These are phyloP conservation scores for Bujurquina vittata DNA, from an alignment of 2,113 vertebrate genomes.

Conservation along the genomic window DNA sequence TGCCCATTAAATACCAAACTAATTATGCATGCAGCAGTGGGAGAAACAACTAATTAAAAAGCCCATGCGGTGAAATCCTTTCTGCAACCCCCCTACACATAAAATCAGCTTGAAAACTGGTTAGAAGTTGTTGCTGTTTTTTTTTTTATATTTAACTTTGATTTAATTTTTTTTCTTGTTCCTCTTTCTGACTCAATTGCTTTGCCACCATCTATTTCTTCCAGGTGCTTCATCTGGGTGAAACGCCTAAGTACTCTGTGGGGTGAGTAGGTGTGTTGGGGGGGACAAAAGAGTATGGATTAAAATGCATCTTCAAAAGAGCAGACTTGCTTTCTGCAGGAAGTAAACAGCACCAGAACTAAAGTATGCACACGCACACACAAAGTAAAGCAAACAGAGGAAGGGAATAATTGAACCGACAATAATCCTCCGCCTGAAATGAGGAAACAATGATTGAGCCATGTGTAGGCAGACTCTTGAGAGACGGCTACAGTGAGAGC, in stretches of 20 bases:
- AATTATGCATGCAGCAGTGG: slow-evolving; percentile 65
- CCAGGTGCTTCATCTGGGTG: slow-evolving; percentile 33
- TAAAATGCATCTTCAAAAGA: slow-evolving; percentile 72
- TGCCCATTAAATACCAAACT: slow-evolving; percentile 68
- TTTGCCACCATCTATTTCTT: slow-evolving; percentile 22
- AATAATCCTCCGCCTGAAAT: slow-evolving; percentile 52
- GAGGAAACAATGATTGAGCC: slow-evolving; percentile 17
- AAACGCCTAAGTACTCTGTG: slow-evolving; percentile 33
- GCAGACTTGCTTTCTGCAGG: slow-evolving; percentile 47
- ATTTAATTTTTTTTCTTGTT: slow-evolving; percentile 32
- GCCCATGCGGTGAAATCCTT: slow-evolving; percentile 54
- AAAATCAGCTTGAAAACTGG: slow-evolving; percentile 45
- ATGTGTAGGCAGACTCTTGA: slow-evolving; percentile 12
- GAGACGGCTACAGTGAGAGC: neutral
- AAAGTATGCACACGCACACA: slow-evolving; percentile 23
- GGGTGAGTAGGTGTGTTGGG: slow-evolving; percentile 29
- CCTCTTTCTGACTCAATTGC: slow-evolving; percentile 15
- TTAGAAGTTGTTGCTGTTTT: slow-evolving; percentile 21
- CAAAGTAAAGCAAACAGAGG: slow-evolving; percentile 44
- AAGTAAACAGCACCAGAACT: slow-evolving; percentile 44
- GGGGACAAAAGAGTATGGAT: neutral
- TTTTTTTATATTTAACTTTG: neutral
- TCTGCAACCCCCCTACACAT: slow-evolving; percentile 35
- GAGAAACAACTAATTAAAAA: slow-evolving; percentile 76
- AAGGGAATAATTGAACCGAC: slow-evolving; percentile 51